Conservation (phyloP, 1,140 invertebrate species). For the Cherax quadricarinatus region DNA sequence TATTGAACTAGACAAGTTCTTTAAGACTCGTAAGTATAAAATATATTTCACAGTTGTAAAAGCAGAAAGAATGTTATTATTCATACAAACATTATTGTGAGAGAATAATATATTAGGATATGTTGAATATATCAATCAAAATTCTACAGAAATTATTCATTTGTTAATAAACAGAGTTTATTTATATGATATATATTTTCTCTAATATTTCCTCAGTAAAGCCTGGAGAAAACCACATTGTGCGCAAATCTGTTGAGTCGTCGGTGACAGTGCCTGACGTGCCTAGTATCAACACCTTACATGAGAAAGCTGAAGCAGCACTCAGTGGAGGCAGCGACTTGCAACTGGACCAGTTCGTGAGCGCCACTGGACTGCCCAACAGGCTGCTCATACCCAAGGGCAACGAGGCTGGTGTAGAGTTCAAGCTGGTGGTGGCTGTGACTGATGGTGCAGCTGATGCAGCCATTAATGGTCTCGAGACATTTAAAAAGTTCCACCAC, state of each 20-base stretch:
- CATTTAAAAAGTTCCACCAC: constrained; percentile 4
- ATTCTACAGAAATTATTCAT: too few species aligned
- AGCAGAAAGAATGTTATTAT: too few species aligned
- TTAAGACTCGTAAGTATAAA: constrained; percentile 24
- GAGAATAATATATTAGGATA: neutral
- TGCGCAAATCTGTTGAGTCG: neutral
- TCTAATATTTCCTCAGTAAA: neutral
- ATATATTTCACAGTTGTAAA: neutral
- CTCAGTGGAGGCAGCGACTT: constrained; percentile 1
- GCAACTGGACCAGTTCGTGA: constrained; percentile 75
- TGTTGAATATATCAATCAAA: too few species aligned
- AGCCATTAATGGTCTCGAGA: constrained; percentile 45
- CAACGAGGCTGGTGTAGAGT: constrained; percentile 77
- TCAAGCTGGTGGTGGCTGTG: constrained; percentile 77
- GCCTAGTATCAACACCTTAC: constrained; percentile 36
- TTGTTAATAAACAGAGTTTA: too few species aligned
- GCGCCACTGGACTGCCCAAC: constrained; percentile 81
- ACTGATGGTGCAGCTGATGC: constrained; percentile 75
- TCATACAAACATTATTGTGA: neutral
- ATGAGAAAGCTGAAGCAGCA: neutral
- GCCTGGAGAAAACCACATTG: neutral
- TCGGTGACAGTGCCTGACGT: constrained; percentile 55
- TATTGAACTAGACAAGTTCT: constrained; percentile 47
- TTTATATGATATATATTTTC: too few species aligned
- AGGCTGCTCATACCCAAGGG: constrained; percentile 81